phyloP scores from a whole-genome alignment of 2,113 vertebrate species.

The Rhadina sibilatrix region DNA sequence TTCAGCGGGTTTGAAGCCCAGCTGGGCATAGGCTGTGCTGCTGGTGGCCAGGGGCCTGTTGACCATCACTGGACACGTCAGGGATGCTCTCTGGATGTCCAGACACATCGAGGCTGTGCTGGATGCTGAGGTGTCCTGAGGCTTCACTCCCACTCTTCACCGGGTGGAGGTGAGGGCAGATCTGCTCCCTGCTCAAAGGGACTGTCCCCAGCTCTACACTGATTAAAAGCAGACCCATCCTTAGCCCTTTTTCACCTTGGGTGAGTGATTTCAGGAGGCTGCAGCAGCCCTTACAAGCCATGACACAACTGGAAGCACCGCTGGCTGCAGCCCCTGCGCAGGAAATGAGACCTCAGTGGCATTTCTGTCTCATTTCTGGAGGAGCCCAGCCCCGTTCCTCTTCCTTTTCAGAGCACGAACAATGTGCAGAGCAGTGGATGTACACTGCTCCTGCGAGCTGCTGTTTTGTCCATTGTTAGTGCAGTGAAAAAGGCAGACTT shows the following conservation, averaged over 20 bases:
- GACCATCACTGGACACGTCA: fast-evolving
- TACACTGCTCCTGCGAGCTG: background rate
- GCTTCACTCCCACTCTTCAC: background rate
- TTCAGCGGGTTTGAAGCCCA: background rate
- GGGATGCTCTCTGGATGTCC: background rate
- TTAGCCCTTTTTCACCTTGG: background rate
- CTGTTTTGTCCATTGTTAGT: slow-evolving; percentile 23
- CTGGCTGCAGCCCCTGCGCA: background rate
- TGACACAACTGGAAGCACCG: background rate
- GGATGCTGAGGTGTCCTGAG: background rate
- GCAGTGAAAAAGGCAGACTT: background rate
- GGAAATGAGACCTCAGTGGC: slow-evolving; percentile 25
- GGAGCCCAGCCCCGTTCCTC: slow-evolving; percentile 20
- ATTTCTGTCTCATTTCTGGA: slow-evolving; percentile 53
- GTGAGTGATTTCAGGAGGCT: background rate
- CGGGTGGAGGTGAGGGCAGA: too few relatives aligned
- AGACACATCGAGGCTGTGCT: fast-evolving
- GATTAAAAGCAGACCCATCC: background rate
- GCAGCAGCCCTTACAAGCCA: background rate
- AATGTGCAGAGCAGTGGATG: background rate
- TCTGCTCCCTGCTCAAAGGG: background rate
- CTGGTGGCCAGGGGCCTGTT: background rate
- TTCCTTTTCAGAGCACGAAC: slow-evolving; percentile 10
- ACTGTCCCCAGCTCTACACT: background rate
- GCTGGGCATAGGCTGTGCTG: background rate